Conservation (phyloP, 1,140 invertebrate genomes). For the Archegozetes longisetosus region DNA sequence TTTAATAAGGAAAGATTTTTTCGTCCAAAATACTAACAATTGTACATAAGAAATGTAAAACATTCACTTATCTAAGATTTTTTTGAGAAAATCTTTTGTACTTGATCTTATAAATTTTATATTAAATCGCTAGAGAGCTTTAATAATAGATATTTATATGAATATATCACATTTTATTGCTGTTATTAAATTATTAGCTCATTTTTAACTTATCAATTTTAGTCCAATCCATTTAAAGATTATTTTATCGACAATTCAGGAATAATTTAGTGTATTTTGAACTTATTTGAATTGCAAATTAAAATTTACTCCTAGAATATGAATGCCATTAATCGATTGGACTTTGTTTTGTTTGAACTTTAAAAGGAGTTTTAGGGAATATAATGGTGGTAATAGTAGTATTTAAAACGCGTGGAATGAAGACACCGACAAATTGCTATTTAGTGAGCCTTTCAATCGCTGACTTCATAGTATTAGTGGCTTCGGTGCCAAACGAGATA, state of each 20-base stretch:
- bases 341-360: neutral
- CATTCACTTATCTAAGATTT: neutral
- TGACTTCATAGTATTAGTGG: slow-evolving; percentile 40
- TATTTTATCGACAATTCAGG: too few species aligned
- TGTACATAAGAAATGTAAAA: too few species aligned
- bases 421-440: slow-evolving; percentile 46
- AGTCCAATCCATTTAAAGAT: too few species aligned
- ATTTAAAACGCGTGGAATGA: slow-evolving; percentile 33
- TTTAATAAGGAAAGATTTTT: too few species aligned
- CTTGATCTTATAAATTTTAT: neutral
- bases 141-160: neutral
- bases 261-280: too few species aligned
- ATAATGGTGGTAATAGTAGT: slow-evolving; percentile 38
- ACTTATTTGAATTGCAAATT: too few species aligned
- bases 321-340: neutral
- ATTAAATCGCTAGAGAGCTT: too few species aligned
- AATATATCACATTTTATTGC: neutral
- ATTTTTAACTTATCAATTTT: too few species aligned
- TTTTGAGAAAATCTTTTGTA: neutral
- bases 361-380: slow-evolving; percentile 35
- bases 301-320: neutral
- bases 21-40: too few species aligned
- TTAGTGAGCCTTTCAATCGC: slow-evolving; percentile 42
- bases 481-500: slow-evolving; percentile 41
- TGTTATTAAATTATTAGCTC: neutral